These are phyloP conservation scores for Notocelia uddmanniana DNA, from an alignment of 2,888 invertebrate genomes.

Conservation along the genomic window DNA sequence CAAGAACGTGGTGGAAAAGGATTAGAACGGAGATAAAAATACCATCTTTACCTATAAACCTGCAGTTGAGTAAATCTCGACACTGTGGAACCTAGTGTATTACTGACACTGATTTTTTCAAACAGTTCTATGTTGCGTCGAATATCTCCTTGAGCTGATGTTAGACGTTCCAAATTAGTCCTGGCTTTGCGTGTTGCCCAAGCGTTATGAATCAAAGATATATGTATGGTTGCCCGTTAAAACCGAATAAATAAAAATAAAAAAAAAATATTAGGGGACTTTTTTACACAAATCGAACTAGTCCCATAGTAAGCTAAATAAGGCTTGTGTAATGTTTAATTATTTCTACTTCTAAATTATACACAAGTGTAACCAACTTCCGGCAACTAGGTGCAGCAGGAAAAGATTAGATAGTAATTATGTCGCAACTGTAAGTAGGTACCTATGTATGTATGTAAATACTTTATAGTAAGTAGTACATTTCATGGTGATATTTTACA, in stretches of 20 bases:
- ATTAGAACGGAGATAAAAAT: conserved; percentile 33
- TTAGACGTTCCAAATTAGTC: conserved; percentile 2
- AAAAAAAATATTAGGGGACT: too few relatives aligned
- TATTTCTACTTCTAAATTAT: not conserved
- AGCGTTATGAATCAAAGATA: not conserved
- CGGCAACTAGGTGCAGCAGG: conserved; percentile 14
- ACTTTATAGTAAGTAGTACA: too few relatives aligned
- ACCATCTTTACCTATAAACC: conserved; percentile 32
- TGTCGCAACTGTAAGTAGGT: conserved; percentile 12
- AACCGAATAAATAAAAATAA: too few relatives aligned
- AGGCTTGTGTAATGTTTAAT: too few relatives aligned
- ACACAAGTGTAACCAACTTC: conserved; percentile 20
- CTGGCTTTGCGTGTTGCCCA: conserved; percentile 1
- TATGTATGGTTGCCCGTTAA: conserved; percentile 5
- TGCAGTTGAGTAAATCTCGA: conserved; percentile 21
- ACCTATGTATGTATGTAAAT: too few relatives aligned
- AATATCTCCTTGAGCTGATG: conserved; percentile 1
- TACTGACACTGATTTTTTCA: conserved; percentile 29
- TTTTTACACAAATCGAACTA: too few relatives aligned
- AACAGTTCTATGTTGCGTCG: not conserved
- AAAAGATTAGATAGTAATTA: conserved; percentile 24
- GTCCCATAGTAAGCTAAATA: too few relatives aligned
- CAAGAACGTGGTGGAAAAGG: conserved; percentile 29
- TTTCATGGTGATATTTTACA: not conserved
- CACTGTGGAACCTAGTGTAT: conserved; percentile 29